Base-by-base conservation (phyloP, 2,888 invertebrate genomes). In the Drosophila mayaguana region DNA sequence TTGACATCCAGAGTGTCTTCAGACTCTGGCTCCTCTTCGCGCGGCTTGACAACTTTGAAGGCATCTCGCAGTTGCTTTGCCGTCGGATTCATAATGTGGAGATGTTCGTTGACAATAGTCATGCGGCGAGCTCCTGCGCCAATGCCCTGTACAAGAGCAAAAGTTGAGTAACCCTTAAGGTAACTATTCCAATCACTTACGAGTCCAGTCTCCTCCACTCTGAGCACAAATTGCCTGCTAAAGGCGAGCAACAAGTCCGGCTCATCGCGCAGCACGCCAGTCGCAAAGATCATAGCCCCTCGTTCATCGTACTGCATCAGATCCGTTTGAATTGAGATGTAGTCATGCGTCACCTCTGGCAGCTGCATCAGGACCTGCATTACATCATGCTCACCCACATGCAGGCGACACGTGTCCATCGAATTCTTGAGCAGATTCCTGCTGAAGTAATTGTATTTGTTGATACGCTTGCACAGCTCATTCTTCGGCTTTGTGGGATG, bases 81-180 rank as follows among this genome's bases (percentile, higher is more conserved):
- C 5, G 90, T 81, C 4, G 92, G 92, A 69, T 83, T 91, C 59
- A 77, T 79, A 1, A 92, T 81, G 42, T 80, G 89, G 0, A 91
- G 75, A 9, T 84, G 84, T 45, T 92, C 92, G 20, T 92, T 92
- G 12, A 84, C 75, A 48, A 92, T 91, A 70, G 81, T 80, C 64
- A 90, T 78, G 14, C 80, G 78, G 3, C 54, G 63, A 1, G 73
- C 82, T 1, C 45, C 18, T 16, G 69, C 73, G 3, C 91, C 72
- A 16, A 85, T 42, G 9, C 92, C 92, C 92, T 92, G 50, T 4
- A 14, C 14, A 14, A 2, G 12, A 20, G 12, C 0, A 14, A 0
- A 3, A 32, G 2, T 11, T 11, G 5, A 34, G 32, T 2, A 9
- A 50, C 2, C 5, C 3, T 8, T 3, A n/a, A 7, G 6, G 16